A percentile compares a stretch with the other conserved stretches of the same genome.
These are phyloP conservation scores for Bombus waltoni DNA, from an alignment of 1,140 invertebrate species.

Conservation along the genomic window DNA sequence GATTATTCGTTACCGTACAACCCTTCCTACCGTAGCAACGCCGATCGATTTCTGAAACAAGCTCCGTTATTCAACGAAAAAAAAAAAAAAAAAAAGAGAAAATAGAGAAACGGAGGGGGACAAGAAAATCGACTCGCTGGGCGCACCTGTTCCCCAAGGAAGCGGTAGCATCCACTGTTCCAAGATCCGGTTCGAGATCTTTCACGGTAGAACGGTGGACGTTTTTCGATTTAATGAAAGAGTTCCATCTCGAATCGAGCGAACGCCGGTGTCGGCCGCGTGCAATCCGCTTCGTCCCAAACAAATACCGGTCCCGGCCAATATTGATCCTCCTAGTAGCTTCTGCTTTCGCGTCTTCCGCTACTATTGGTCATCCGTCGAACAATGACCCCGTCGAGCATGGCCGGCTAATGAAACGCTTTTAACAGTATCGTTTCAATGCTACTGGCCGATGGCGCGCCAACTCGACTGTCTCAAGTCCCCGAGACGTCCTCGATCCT, in stretches of 20 bases:
- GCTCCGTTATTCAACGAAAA: neutral
- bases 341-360: conserved; percentile 55
- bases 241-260: conserved; percentile 58
- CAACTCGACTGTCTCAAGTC: neutral
- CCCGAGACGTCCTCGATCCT: neutral
- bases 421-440: conserved; percentile 28
- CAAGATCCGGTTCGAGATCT: neutral
- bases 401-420: conserved; percentile 31
- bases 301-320: conserved; percentile 63
- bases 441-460: conserved; percentile 1
- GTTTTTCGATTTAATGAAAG: conserved; percentile 64
- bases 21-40: too few species aligned
- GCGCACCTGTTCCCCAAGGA: neutral
- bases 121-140: too few species aligned
- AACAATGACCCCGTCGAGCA: conserved; percentile 41
- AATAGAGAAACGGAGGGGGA: too few species aligned
- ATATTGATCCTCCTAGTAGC: conserved; percentile 60
- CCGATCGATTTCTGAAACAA: too few species aligned
- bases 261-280: conserved; percentile 26
- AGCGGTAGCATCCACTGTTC: neutral
- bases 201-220: conserved; percentile 23
- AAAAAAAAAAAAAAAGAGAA: too few species aligned
- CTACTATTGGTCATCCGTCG: conserved; percentile 26
- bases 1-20: too few species aligned
- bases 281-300: conserved; percentile 63